Percentiles rank a stretch among this genome's conserved stretches.
phyloP scores from a whole-genome alignment of 2,888 invertebrate species.

The Choristoneura rosaceana region DNA sequence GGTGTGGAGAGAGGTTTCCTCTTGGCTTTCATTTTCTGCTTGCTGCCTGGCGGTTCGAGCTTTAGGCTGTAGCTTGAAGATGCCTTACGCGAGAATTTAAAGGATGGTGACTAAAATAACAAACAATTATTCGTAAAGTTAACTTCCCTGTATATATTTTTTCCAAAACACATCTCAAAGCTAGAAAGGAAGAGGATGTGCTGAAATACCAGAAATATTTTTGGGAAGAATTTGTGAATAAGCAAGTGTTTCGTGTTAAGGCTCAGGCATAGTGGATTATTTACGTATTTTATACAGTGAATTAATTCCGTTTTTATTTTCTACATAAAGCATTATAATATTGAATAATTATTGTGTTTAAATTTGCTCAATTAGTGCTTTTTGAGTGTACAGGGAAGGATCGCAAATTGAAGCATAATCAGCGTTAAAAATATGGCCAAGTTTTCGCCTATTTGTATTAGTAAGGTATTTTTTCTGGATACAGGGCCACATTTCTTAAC shows the following conservation, averaged over 20 bases:
- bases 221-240: neutral
- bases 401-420: neutral
- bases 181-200: conserved; percentile 29
- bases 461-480: neutral
- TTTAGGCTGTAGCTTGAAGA: conserved; percentile 98
- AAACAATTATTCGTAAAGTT: conserved; percentile 43
- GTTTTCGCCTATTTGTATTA: neutral
- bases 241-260: neutral
- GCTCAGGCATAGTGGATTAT: neutral
- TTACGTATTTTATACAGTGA: neutral
- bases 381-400: neutral
- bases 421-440: neutral
- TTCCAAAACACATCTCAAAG: conserved; percentile 8
- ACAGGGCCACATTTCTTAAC: neutral
- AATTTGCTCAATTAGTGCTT: neutral
- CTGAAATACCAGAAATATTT: conserved; percentile 1
- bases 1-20: conserved; percentile 97
- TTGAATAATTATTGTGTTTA: neutral
- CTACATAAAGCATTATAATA: neutral
- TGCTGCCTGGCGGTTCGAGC: conserved; percentile 94
- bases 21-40: conserved; percentile 94
- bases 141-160: conserved; percentile 35
- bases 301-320: neutral
- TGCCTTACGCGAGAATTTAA: conserved; percentile 98
- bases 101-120: conserved; percentile 96